Conservation (phyloP, 1,140 invertebrate species). For the Bactericera cockerelli region DNA sequence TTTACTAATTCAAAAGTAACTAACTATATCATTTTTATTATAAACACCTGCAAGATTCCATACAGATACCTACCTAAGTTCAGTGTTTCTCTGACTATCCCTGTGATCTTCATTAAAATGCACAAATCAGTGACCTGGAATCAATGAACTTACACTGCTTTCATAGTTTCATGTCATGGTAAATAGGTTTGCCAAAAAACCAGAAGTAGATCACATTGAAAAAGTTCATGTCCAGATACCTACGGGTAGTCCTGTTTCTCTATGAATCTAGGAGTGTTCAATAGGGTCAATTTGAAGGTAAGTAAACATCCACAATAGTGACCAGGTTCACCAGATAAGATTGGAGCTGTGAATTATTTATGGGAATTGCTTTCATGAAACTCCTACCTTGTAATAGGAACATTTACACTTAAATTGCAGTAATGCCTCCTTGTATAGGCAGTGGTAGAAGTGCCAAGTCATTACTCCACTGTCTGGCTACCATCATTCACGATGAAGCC, state of each 20-base stretch:
- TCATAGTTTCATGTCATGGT: too few species aligned
- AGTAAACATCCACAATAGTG: constrained; percentile 17
- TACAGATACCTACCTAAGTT: too few species aligned
- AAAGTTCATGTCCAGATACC: neutral
- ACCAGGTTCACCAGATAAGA: neutral
- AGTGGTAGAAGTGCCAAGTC: too few species aligned
- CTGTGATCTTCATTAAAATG: too few species aligned
- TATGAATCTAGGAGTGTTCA: constrained; percentile 61
- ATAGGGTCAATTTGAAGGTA: constrained; percentile 53
- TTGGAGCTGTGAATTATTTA: neutral
- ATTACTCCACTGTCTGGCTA: too few species aligned
- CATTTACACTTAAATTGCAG: neutral
- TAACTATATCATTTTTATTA: too few species aligned
- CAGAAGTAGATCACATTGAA: neutral
- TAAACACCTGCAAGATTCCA: too few species aligned
- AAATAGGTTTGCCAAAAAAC: neutral
- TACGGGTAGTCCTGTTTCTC: constrained; percentile 26
- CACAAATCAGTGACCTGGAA: too few species aligned
- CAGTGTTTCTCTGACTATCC: too few species aligned
- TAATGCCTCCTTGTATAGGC: neutral
- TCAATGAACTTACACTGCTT: too few species aligned
- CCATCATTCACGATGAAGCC: too few species aligned
- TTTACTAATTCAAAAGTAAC: too few species aligned
- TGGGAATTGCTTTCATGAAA: neutral
- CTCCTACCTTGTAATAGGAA: neutral